Conservation (phyloP, 2,113 vertebrate species). For the Triplophysa tibetana region DNA sequence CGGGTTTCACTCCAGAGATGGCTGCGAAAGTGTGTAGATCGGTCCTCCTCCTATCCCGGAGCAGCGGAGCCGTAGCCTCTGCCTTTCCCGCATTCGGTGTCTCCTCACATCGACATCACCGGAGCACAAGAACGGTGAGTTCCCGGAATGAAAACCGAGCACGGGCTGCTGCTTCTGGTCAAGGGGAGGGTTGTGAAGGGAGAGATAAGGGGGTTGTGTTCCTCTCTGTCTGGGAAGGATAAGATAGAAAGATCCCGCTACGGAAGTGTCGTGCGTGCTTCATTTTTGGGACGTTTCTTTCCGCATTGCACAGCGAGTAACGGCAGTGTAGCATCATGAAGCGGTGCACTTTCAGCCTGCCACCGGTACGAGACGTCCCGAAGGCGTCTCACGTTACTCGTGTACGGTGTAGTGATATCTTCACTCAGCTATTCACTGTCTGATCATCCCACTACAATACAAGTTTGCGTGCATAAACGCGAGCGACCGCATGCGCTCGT, state of each 20-base stretch:
- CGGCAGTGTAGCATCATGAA: conserved; percentile 41
- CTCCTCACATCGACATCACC: conserved; percentile 72
- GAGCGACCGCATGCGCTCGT: not conserved
- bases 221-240: conserved; percentile 22
- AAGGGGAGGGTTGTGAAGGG: conserved; percentile 49
- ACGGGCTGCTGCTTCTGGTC: conserved; percentile 45
- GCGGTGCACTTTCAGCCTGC: not conserved
- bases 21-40: conserved; percentile 81
- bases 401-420: not conserved
- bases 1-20: conserved; percentile 76
- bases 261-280: conserved; percentile 68
- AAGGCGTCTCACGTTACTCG: not conserved
- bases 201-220: conserved; percentile 44
- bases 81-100: conserved; percentile 73
- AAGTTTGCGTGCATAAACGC: not conserved
- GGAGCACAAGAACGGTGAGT: conserved; percentile 78
- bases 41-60: conserved; percentile 78
- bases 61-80: conserved; percentile 69
- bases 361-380: conserved; percentile 1
- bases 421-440: not conserved
- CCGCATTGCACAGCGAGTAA: conserved; percentile 2
- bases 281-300: not conserved
- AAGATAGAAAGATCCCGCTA: conserved; percentile 56
- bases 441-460: not conserved
- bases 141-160: conserved; percentile 58